phyloP scores from a whole-genome alignment of 2,113 vertebrate genomes.

The Nicator chloris region DNA sequence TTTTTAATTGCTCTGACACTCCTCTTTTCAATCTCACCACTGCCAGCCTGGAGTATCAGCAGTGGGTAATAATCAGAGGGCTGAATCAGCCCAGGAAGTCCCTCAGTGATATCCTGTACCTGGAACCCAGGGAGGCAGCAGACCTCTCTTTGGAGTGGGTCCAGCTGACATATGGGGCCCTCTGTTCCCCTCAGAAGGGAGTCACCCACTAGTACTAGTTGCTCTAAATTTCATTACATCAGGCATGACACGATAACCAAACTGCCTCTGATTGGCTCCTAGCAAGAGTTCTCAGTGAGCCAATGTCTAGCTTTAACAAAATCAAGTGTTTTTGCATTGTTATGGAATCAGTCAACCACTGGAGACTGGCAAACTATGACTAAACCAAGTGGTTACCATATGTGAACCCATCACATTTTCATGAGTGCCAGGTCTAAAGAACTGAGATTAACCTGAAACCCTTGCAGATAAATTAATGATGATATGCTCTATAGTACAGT shows the following conservation, averaged over 20 bases:
- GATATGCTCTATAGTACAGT: background rate
- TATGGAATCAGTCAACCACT: background rate
- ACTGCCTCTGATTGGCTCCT: background rate
- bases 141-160: background rate
- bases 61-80: background rate
- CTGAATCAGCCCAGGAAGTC: background rate
- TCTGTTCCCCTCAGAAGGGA: background rate
- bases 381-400: background rate
- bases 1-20: background rate
- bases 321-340: background rate
- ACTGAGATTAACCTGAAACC: background rate
- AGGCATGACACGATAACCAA: background rate
- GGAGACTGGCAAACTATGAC: background rate
- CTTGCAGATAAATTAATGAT: background rate
- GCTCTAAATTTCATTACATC: background rate
- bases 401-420: background rate
- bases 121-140: background rate
- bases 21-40: background rate
- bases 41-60: background rate
- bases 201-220: background rate
- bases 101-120: background rate
- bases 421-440: background rate
- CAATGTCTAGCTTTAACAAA: background rate
- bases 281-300: background rate
- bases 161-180: fast-evolving